Evolutionary conservation across 2,113 vertebrate species (phyloP), one percentile per base, ranked within the genome.

Genomic region (Spheniscus mendiculus): DNA sequence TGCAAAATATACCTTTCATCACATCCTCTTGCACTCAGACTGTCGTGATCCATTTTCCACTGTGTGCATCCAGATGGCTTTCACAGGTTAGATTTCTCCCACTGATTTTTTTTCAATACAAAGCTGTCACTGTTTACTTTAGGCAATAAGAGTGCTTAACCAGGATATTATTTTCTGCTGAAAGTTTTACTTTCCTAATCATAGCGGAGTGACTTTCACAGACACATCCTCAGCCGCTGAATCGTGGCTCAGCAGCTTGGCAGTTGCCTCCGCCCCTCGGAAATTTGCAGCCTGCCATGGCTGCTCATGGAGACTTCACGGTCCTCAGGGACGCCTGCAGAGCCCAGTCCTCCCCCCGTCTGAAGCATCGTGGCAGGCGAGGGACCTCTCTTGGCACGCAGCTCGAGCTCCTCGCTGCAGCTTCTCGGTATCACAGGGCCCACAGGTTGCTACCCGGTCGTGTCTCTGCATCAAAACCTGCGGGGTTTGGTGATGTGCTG

Each of bases 381-480:
- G 49, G 29, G 27, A 49, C 18, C 3, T 69, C 40, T 67, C 77
- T 53, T 40, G 53, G 49, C 61, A 52, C 0, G 1, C 21, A 65
- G 49, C 49, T 91, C 1, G 3, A 73, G 29, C 55, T 70, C 55
- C 53, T 67, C 2, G 2, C 47, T 59, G 34, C 65, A 56, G 20
- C 5, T 52, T n/a, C 45, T 27, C 73, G n/a, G 44, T 44, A 18
- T 45, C 80, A 32, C 38, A 27, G 53, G 15, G 7, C n/a, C 56
- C 27, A 22, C 20, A 0, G 0, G 26, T 17, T 50, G 30, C 67
- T 76, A 53, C 38, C n/a, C 6, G 3, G 19, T 50, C 0, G 0
- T 58, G 12, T 44, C 32, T 52, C 22, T 2, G 1, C 14, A 19
- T 36, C 65, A 38, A 81, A 89, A 40, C 44, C 58, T 44, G 21